Evolutionary conservation across 2,797 vertebrate species (phyloP).

Genomic region (Epinephelus awoara): DNA sequence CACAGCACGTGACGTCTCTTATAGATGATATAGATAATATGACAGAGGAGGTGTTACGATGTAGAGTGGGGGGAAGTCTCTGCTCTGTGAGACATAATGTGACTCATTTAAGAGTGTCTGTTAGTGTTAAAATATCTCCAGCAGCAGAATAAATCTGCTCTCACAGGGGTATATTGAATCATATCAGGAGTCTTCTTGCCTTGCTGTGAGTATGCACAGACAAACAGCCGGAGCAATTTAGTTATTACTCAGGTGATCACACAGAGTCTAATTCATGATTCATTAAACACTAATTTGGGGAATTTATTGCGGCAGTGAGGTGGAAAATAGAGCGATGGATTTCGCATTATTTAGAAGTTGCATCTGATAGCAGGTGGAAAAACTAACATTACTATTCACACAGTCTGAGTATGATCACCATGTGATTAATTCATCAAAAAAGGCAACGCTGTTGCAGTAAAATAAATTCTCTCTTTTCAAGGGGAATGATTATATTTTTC

Average conservation of each 20-base stretch:
- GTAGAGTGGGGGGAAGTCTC: background rate
- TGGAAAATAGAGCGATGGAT: conserved; percentile 28
- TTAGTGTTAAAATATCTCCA: conserved; percentile 25
- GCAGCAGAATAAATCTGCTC: background rate
- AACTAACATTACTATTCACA: conserved; percentile 8
- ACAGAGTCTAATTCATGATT: conserved; percentile 38
- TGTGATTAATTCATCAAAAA: background rate
- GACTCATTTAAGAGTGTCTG: background rate
- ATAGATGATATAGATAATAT: conserved; percentile 49
- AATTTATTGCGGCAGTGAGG: conserved; percentile 16
- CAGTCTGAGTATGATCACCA: background rate
- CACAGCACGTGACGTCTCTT: conserved; percentile 46
- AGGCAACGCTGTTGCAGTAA: background rate
- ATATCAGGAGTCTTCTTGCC: conserved; percentile 19
- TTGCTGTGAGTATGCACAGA: background rate
- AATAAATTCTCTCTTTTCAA: no score
- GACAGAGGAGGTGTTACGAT: conserved; percentile 4
- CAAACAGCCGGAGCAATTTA: conserved; percentile 43
- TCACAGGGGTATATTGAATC: conserved; percentile 5
- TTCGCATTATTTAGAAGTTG: conserved; percentile 42
- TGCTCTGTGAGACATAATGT: background rate
- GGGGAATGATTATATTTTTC: no score
- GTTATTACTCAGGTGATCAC: conserved; percentile 41
- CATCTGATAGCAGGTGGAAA: conserved; percentile 1
- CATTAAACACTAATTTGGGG: conserved; percentile 44